Evolutionary conservation across 2,888 invertebrate species (phyloP), one percentile per base, ranked within the genome.

Genomic region (Euzetes globulus): DNA sequence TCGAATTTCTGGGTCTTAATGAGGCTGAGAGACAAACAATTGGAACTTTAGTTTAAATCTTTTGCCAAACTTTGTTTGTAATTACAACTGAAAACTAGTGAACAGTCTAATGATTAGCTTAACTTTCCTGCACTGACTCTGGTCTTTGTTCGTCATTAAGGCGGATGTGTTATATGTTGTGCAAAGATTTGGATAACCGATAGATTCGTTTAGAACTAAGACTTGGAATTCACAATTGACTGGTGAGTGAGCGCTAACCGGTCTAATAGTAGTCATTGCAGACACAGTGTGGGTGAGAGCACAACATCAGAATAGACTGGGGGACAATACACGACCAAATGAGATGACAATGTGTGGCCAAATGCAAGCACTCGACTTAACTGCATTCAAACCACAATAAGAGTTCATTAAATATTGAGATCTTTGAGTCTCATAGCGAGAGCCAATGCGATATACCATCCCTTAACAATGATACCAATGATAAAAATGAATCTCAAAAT

Each of bases 321-420:
- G 71, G 58, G 50, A 68, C 41, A 45, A 47, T 47, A 41, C 68
- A 1, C n/a, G 41, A 37, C 52, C 63, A 73, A 73, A 73, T 73
- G 73, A 73, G 70, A 70, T 70, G 70, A 70, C 70, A 70, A 70
- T 70, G 25, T 70, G 25, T 47, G 70, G 33, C 47, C 45, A 70
- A 68, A 70, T 70, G 27, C 45, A 9, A 45, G 47, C 15, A 19
- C 63, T 33, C 45, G 37, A 25, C 47, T 47, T 7, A 47, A 70
- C 70, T 25, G 13, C 47, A 70, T 70, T 70, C 25, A 45, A 25
- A 45, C 25, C 45, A 70, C 70, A 70, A 70, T 70, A 70, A 70
- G 70, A 45, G 25, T 70, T 70, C 70, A 70, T 70, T 70, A 70
- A 70, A 70, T 70, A 45, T 70, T 47, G 25, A 41, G 47, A 25